Conservation (phyloP, 2,113 vertebrate species). For the Thamnaconus septentrionalis region DNA sequence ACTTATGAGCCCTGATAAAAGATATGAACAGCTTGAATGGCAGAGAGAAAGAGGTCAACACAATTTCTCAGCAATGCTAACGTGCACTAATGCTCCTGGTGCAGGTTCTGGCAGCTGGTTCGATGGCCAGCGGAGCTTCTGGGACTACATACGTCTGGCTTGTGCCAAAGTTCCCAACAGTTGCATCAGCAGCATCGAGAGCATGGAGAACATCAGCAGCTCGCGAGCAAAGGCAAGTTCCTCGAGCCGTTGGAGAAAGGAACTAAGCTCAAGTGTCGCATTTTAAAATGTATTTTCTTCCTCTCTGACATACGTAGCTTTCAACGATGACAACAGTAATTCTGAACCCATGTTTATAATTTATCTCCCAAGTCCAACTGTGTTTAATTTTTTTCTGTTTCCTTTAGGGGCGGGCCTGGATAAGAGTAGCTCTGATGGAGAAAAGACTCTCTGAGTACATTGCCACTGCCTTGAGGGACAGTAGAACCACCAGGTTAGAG, state of each 20-base stretch:
- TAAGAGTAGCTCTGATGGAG: slow-evolving; percentile 95
- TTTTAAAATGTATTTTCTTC: no score
- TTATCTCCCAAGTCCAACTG: no score
- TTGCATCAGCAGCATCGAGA: slow-evolving; percentile 95
- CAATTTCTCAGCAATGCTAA: no score
- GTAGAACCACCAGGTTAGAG: slow-evolving; percentile 87
- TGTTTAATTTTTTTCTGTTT: neutral
- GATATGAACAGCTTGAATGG: no score
- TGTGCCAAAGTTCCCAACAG: slow-evolving; percentile 95
- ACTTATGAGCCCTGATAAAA: no score
- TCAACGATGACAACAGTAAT: no score
- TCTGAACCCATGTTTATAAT: no score
- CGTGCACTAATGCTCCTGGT: neutral
- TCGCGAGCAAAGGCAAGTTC: slow-evolving; percentile 89
- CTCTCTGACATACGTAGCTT: no score
- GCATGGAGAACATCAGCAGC: slow-evolving; percentile 96
- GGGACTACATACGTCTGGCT: slow-evolving; percentile 93
- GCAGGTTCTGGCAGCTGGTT: slow-evolving; percentile 94
- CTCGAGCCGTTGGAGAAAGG: neutral
- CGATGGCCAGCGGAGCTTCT: slow-evolving; percentile 92
- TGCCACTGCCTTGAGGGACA: slow-evolving; percentile 90
- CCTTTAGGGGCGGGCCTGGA: slow-evolving; percentile 92
- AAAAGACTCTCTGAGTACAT: slow-evolving; percentile 95
- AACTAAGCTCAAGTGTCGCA: no score
- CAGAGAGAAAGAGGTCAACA: no score